Conservation (phyloP, 30 jellyfish, hydroid and myxozoan genomes). For the Turritopsis rubra region DNA sequence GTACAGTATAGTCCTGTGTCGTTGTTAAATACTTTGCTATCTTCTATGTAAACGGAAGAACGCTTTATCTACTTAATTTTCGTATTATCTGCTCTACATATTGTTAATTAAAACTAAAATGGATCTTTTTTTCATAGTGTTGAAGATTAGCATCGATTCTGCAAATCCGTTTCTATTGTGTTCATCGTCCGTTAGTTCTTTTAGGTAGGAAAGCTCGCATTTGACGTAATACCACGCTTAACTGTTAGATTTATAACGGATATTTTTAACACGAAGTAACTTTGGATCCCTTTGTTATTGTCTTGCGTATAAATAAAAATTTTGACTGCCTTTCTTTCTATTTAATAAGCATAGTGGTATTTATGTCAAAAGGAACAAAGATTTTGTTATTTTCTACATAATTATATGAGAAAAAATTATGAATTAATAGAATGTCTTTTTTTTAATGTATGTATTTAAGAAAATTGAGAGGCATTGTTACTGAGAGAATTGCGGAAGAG, state of each 20-base stretch:
- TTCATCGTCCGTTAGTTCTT: slow-evolving; percentile 18
- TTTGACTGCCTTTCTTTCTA: neutral
- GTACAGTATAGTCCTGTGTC: neutral
- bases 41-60: neutral
- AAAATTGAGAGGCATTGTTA: neutral
- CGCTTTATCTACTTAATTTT: neutral
- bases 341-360: neutral
- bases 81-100: neutral
- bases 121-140: neutral
- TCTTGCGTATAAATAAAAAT: neutral
- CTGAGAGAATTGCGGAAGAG: neutral
- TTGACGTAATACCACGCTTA: slow-evolving; percentile 13
- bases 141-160: neutral
- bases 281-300: neutral
- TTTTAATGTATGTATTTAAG: too few relatives aligned
- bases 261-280: slow-evolving; percentile 1
- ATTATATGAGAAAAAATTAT: neutral
- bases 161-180: slow-evolving; percentile 6
- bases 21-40: neutral
- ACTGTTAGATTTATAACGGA: neutral
- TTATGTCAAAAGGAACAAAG: neutral
- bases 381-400: neutral
- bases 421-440: neutral
- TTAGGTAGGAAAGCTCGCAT: neutral
- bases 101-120: neutral